phyloP scores from a whole-genome alignment of 1,140 invertebrate species.

The Agrilus planipennis region DNA sequence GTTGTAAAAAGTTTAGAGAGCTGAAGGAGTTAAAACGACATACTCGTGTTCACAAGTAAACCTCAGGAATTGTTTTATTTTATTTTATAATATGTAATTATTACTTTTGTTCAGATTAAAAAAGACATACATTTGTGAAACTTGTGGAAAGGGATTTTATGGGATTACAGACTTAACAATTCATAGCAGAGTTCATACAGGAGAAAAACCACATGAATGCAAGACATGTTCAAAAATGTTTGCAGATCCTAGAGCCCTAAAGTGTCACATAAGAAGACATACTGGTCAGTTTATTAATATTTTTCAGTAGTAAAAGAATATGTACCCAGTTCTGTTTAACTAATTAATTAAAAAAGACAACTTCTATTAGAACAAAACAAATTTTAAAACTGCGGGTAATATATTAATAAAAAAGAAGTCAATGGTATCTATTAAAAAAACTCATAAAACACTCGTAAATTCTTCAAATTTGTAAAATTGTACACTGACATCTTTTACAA shows the following conservation, averaged over 20 bases:
- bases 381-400: no score
- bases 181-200: conserved; percentile 55
- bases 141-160: conserved; percentile 14
- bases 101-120: conserved; percentile 8
- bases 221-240: conserved; percentile 19
- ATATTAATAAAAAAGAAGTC: no score
- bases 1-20: conserved; percentile 22
- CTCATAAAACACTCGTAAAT: no score
- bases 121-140: conserved; percentile 11
- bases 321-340: no score
- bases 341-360: no score
- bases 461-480: no score
- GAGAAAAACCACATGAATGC: conserved; percentile 50
- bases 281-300: conserved; percentile 16
- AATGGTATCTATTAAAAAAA: no score
- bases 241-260: conserved; percentile 29
- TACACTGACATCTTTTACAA: no score
- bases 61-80: background rate
- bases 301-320: background rate
- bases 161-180: conserved; percentile 38
- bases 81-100: conserved; percentile 11
- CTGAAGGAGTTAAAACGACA: conserved; percentile 25
- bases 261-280: conserved; percentile 39
- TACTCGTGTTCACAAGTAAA: conserved; percentile 22
- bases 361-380: no score